Evolutionary conservation across 2,797 vertebrate genomes (phyloP).

Genomic region (Jordanella pulchra): DNA sequence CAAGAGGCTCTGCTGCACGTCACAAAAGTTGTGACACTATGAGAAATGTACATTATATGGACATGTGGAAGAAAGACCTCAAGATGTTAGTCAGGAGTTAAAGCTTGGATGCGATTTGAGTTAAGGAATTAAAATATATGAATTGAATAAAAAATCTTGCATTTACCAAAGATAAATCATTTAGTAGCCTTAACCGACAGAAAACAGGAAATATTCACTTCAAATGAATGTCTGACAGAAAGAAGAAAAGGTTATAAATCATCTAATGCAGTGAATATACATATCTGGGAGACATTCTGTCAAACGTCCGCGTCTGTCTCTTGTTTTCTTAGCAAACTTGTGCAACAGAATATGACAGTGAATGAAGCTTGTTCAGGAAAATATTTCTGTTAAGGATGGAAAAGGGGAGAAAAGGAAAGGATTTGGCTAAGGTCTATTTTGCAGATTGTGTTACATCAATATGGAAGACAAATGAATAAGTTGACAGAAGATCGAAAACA

Average conservation of each 20-base stretch:
- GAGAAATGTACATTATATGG: neutral
- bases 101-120: neutral
- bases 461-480: no score
- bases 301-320: neutral
- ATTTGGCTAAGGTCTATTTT: no score
- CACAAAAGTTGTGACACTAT: neutral
- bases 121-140: neutral
- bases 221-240: neutral
- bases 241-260: neutral
- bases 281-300: neutral
- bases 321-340: neutral
- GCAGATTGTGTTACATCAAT: no score
- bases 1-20: neutral
- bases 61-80: no score
- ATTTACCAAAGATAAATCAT: neutral
- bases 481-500: no score
- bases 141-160: neutral
- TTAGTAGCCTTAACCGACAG: neutral
- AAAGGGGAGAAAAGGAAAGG: no score
- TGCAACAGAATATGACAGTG: neutral
- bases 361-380: neutral
- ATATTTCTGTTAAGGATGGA: no score
- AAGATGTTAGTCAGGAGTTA: no score
- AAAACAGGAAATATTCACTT: neutral
- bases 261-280: neutral